Evolutionary conservation across 2,888 invertebrate genomes (phyloP).

Genomic region (Fissipunctia ypsillon): DNA sequence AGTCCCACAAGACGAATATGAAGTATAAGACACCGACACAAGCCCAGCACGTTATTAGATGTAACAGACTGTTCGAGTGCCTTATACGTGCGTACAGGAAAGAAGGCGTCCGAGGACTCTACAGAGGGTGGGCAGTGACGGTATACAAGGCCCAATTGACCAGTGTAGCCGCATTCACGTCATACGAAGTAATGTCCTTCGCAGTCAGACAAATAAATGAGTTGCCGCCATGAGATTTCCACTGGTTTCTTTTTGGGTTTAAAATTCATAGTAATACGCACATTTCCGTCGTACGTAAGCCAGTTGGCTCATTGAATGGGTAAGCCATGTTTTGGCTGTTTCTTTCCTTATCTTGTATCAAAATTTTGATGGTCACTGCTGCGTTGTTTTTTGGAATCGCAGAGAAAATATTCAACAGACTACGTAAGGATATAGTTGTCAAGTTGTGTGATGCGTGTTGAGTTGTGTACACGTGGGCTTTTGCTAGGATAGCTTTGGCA

Average conservation of each 20-base stretch:
- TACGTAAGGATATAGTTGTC: neutral
- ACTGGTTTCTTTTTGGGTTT: neutral
- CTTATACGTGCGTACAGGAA: slow-evolving; percentile 68
- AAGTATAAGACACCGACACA: slow-evolving; percentile 74
- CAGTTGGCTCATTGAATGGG: neutral
- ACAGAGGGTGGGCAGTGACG: slow-evolving; percentile 80
- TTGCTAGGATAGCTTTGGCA: neutral
- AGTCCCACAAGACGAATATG: slow-evolving; percentile 76
- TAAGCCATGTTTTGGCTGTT: neutral
- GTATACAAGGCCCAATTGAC: slow-evolving; percentile 82
- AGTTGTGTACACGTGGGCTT: neutral
- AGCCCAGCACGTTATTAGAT: slow-evolving; percentile 73
- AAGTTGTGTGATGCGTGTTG: too few relatives aligned
- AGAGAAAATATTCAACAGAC: too few relatives aligned
- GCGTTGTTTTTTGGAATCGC: too few relatives aligned
- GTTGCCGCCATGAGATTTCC: neutral
- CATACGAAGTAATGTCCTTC: slow-evolving; percentile 81
- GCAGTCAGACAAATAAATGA: slow-evolving; percentile 66
- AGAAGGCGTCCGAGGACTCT: slow-evolving; percentile 80
- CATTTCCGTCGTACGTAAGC: neutral
- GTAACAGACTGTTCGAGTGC: slow-evolving; percentile 74
- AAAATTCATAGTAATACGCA: neutral
- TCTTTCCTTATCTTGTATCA: neutral
- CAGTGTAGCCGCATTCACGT: slow-evolving; percentile 80
- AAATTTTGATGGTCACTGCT: neutral